Base-by-base conservation (phyloP, 2,888 invertebrate genomes). In the Troilus luridus region DNA sequence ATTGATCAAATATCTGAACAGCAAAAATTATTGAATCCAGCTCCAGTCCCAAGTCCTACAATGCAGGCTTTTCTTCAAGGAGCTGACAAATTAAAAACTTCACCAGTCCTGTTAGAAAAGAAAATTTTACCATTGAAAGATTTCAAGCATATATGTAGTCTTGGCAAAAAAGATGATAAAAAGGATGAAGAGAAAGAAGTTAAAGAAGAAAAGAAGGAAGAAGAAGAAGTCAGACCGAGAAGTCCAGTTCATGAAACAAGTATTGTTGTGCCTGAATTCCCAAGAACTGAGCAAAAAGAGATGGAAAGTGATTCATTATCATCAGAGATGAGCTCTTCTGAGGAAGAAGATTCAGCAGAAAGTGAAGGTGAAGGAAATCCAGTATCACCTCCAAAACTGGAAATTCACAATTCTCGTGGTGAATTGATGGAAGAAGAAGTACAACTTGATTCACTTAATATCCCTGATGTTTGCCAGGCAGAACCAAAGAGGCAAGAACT, bases 1-100 rank as follows among this genome's bases (percentile, higher is more conserved):
- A 96, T 97, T 92, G 97, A 97, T 64, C 97, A 96, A 93, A 98
- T 98, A 92, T 97, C 97, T 0, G 98, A 98, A 93, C 97, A 98
- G 93, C 98, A 98, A 93, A 98, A 98, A 93, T 94, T 98, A 93
- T 94, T 98, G 77, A 97, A 97, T 94, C 97, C 97, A 0, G 97
- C 97, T 0, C 95, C 96, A 0, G 96, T 96, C 89, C 96, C 96
- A 21, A 96, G 96, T 93, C 95, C 96, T 0, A 95, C 96, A 88
- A 96, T 96, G 96, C 96, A 96, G 93, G 96, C 96, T 8, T 96
- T 97, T 93, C 94, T 96, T 91, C 95, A 96, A 93, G 94, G 94
- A 21, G 94, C 94, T 14, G 94, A 93, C 81, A 94, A 94, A 92
- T 85, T 93, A 88, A 92, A 93, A 88, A 92, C 91, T 81, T 92